Evolutionary conservation across 2,113 vertebrate genomes (phyloP).

Genomic region (Dromiciops gliroides): DNA sequence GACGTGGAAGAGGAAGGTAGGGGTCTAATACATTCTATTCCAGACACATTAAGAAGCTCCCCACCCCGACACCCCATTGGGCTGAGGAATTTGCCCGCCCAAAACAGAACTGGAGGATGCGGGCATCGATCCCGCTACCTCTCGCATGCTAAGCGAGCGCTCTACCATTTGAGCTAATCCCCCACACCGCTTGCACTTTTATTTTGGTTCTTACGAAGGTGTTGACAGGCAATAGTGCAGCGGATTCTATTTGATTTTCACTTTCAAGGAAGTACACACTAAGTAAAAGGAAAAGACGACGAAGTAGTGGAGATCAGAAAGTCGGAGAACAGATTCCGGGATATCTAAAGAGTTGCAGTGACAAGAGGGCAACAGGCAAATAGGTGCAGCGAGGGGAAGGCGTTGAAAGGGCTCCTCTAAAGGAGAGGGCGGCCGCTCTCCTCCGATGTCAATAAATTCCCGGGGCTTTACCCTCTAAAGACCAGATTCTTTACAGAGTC

Average conservation of each 20-base stretch:
- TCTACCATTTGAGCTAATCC: conserved; percentile 2
- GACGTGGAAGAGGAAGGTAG: not conserved
- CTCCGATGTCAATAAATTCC: not conserved
- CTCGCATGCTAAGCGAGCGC: not conserved
- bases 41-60: not conserved
- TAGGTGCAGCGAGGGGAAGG: not conserved
- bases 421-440: not conserved
- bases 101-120: not conserved
- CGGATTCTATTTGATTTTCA: not conserved
- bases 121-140: not conserved
- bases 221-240: not conserved
- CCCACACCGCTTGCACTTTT: not conserved
- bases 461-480: not conserved
- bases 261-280: not conserved
- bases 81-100: not conserved
- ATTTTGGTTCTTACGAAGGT: not conserved
- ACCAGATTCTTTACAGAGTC: not conserved
- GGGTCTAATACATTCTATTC: not conserved
- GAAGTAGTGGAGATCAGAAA: not conserved
- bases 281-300: not conserved
- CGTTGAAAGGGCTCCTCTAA: not conserved
- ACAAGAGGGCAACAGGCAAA: not conserved
- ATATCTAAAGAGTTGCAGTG: not conserved
- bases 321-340: not conserved
- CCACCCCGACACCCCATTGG: too few relatives aligned